Evolutionary conservation across 2,113 vertebrate genomes (phyloP), one percentile per base, ranked within the genome.

Genomic region (Azemiops feae): DNA sequence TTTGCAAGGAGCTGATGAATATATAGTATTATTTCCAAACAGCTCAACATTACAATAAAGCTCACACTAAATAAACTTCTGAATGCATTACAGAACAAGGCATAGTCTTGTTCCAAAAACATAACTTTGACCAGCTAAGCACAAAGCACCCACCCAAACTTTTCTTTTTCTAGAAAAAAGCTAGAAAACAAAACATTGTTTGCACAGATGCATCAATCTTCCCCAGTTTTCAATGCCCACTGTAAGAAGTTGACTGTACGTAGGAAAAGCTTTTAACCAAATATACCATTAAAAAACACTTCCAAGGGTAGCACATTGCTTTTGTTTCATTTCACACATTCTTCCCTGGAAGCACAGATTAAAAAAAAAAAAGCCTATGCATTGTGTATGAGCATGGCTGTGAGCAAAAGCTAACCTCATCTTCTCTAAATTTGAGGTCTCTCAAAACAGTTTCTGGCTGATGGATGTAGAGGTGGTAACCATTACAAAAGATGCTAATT

Each of bases 141-240:
- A 0, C 0, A 58, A 87, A 39, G 22, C 0, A 0, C 50, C 10
- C 53, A n/a, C 89, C 1, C 0, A 0, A 90, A 74, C 52, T n/a
- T 16, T 89, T 88, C 64, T 45, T 22, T 91, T 60, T 47, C 89
- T 27, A 91, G n/a, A n/a, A n/a, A n/a, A n/a, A n/a, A 45, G 58
- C 60, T 54, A 0, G 50, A 93, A 16, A 25, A 55, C 91, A 88
- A 43, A n/a, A 52, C 5, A 0, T 0, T 43, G 6, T 91, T 60
- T 2, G 12, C 85, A 91, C 1, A 0, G 9, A 2, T 94, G 93
- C 94, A 88, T 93, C 95, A 93, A 95, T 95, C 95, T 96, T 94
- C 95, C 52, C 94, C 94, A 94, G 93, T 90, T 3, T 94, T 96
- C 95, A 93, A 95, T 94, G 85, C 95, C 95, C 95, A 88, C 91